These are phyloP conservation scores for Cossypha niveicapilla DNA, from an alignment of 2,797 vertebrate species.

Conservation along the genomic window DNA sequence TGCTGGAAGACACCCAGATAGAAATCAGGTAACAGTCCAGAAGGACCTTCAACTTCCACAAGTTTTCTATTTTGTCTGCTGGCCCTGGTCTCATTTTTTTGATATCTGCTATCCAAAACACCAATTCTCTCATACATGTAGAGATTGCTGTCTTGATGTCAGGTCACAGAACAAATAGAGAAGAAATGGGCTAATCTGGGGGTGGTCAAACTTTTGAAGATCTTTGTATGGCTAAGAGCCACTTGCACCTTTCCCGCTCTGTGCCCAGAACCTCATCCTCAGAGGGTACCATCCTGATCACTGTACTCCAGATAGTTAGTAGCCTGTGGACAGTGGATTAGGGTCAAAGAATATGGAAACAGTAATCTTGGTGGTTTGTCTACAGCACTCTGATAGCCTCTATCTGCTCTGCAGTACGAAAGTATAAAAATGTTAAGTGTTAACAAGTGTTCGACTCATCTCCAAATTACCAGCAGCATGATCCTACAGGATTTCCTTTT, in stretches of 20 bases:
- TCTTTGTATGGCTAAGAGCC: neutral
- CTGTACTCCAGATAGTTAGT: neutral
- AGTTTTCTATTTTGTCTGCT: neutral
- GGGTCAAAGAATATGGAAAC: neutral
- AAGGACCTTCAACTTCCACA: neutral
- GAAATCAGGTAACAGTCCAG: neutral
- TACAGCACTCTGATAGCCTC: neutral
- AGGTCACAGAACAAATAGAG: neutral
- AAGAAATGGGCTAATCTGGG: neutral
- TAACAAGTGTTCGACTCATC: neutral
- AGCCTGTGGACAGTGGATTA: neutral
- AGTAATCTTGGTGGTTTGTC: neutral
- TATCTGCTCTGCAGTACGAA: neutral
- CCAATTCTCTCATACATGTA: accelerated
- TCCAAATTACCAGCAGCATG: neutral
- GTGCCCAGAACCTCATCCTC: neutral
- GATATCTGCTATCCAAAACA: neutral
- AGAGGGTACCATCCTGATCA: neutral
- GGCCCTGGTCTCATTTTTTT: neutral
- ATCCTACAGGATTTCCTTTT: constrained; percentile 29
- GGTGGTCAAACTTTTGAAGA: neutral
- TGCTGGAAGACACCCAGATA: neutral
- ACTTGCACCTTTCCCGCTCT: neutral
- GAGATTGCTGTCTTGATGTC: neutral
- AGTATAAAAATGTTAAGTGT: neutral